These are phyloP conservation scores for Nomada lathburiana DNA, from an alignment of 2,888 invertebrate genomes.

Conservation along the genomic window DNA sequence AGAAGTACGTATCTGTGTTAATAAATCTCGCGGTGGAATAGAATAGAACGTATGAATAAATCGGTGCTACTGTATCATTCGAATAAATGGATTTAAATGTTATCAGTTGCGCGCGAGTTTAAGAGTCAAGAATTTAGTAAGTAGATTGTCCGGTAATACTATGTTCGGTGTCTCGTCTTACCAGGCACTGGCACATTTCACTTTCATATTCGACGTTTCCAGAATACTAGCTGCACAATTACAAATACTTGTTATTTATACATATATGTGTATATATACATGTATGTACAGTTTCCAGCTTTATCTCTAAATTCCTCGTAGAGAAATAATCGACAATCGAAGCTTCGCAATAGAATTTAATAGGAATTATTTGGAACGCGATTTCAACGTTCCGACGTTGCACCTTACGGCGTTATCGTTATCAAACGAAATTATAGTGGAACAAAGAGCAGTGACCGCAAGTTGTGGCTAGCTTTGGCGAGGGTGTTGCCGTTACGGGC, in stretches of 20 bases:
- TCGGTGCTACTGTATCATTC: not conserved
- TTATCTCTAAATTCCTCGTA: not conserved
- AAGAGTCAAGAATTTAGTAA: not conserved
- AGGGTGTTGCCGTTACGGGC: constrained; percentile 71
- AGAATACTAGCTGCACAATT: not conserved
- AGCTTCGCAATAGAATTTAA: not conserved
- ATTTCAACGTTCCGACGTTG: not conserved
- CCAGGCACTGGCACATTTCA: constrained; percentile 16
- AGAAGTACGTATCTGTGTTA: too few species aligned
- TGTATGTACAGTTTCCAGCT: not conserved
- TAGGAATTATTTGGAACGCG: not conserved
- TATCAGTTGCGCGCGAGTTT: too few species aligned
- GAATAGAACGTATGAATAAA: not conserved
- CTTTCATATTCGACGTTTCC: constrained; percentile 10
- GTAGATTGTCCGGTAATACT: not conserved
- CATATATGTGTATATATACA: too few species aligned
- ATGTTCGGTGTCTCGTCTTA: constrained; percentile 8
- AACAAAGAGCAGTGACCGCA: constrained; percentile 68
- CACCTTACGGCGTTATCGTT: constrained; percentile 29
- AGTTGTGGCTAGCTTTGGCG: constrained; percentile 65
- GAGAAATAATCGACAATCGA: too few species aligned
- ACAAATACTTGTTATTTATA: not conserved
- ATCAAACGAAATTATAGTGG: constrained; percentile 46
- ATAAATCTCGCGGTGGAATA: not conserved
- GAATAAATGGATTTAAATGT: not conserved